Base-by-base conservation (phyloP, 2,113 vertebrate genomes). In the Pogonocichla stellata region DNA sequence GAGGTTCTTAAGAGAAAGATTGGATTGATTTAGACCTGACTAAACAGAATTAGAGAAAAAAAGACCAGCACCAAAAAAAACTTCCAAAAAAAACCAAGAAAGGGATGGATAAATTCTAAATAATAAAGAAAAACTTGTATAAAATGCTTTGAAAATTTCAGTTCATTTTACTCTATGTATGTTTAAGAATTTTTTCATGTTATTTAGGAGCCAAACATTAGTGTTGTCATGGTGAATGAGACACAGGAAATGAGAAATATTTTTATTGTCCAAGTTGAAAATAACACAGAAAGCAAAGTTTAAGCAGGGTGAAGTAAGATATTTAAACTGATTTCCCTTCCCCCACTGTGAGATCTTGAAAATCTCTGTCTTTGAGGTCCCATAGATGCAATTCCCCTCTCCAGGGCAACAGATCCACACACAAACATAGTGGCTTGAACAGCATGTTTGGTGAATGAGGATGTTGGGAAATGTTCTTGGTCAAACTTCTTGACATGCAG, bases 1-100 rank as follows among this genome's bases (percentile, higher is more conserved):
- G 47, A 64, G 51, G 53, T 88, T 96, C 84, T 84, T 86, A 74
- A 87, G 78, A 70, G 54, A 80, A 90, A 75, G 67, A 75, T 79
- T 90, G 67, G 57, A 66, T 92, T 93, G 88, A 90, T 94, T 72
- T 85, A 85, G 81, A 25, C 53, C 66, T 74, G 64, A 58, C 14
- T 85, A 51, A 71, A 87, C 60, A 66, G 25, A 90, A 80, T 92
- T 67, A 36, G 82, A 26, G 19, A 2, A 7, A 18, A 42, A 54
- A 73, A 43, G 25, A n/a, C 9, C 12, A 38, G 4, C 24, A 26
- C 24, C 4, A 20, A 25, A 53, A 54, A 40, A 64, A 65, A 28
- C 16, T 50, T 51, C 5, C 9, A 19, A 17, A 40, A 33, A 33
- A 40, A 38, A 9, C 0, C 0, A 51, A 33, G n/a, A 54, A 57